A percentile compares a stretch with the other conserved stretches of the same genome.
These are phyloP conservation scores for Oreocharis arfaki DNA, from an alignment of 2,113 vertebrate species.

Conservation along the genomic window DNA sequence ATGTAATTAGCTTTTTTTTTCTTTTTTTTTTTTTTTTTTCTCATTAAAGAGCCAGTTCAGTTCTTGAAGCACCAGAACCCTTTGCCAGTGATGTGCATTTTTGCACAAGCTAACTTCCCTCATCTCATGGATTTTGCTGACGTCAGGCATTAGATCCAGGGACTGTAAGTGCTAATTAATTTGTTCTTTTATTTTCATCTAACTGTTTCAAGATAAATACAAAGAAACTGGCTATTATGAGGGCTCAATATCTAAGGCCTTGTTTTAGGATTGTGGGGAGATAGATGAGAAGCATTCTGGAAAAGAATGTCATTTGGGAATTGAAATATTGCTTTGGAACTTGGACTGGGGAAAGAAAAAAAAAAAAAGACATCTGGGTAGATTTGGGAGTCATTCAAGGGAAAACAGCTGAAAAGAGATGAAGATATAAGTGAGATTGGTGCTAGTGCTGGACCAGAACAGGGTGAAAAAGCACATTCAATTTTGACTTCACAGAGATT, in stretches of 20 bases:
- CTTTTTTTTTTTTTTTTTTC: neutral
- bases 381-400: neutral
- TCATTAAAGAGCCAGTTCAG: neutral
- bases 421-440: neutral
- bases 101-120: neutral
- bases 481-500: neutral
- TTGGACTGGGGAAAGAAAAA: fast-evolving
- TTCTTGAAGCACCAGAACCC: neutral
- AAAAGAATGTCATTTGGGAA: neutral
- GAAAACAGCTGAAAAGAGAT: neutral
- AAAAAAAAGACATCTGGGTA: fast-evolving
- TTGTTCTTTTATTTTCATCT: neutral
- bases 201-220: neutral
- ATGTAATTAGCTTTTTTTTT: neutral
- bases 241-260: neutral
- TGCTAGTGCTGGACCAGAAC: neutral
- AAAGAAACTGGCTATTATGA: neutral
- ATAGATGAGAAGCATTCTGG: neutral
- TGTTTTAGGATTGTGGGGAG: neutral
- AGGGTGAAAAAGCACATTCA: neutral
- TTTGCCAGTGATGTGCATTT: neutral
- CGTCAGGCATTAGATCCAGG: neutral
- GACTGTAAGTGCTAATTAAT: neutral
- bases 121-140: neutral
- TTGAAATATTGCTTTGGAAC: neutral